Percentiles rank a stretch among this genome's conserved stretches.
phyloP scores from a whole-genome alignment of 2,113 vertebrate genomes.

The Rhabdornis inornatus region DNA sequence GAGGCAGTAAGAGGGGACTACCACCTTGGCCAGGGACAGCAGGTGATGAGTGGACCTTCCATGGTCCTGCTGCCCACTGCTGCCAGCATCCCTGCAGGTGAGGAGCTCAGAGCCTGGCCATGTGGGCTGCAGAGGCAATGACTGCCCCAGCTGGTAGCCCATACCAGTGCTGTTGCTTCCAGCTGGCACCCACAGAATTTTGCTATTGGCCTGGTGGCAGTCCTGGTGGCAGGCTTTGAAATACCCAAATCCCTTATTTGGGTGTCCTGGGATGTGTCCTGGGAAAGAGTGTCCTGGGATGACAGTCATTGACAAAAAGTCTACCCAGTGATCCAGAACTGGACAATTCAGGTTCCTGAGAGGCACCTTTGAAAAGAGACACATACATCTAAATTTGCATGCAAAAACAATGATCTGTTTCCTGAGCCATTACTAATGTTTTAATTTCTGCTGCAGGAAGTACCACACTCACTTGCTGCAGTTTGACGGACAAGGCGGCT shows the following conservation, averaged over 20 bases:
- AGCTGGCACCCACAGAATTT: not conserved
- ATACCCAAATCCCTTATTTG: not conserved
- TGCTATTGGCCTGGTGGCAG: not conserved
- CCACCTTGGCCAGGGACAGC: not conserved
- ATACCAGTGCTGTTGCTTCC: not conserved
- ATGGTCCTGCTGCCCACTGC: not conserved
- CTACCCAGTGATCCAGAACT: not conserved
- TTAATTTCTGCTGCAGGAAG: constrained; percentile 82
- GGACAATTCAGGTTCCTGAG: not conserved
- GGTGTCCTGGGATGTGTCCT: no score
- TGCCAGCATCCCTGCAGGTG: not conserved
- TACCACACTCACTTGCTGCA: constrained; percentile 98
- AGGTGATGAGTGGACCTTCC: not conserved
- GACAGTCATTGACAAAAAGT: not conserved
- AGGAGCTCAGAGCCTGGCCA: not conserved
- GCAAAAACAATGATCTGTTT: not conserved
- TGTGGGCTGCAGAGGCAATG: not conserved
- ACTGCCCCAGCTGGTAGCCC: not conserved
- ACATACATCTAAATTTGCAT: not conserved
- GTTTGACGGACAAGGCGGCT: constrained; percentile 96
- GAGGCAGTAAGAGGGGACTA: not conserved
- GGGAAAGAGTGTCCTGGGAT: not conserved
- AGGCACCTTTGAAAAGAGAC: not conserved
- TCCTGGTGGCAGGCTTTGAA: not conserved
- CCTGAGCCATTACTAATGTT: constrained; percentile 7